Conservation (phyloP, 2,888 invertebrate genomes). For the Epistrophe eligans region DNA sequence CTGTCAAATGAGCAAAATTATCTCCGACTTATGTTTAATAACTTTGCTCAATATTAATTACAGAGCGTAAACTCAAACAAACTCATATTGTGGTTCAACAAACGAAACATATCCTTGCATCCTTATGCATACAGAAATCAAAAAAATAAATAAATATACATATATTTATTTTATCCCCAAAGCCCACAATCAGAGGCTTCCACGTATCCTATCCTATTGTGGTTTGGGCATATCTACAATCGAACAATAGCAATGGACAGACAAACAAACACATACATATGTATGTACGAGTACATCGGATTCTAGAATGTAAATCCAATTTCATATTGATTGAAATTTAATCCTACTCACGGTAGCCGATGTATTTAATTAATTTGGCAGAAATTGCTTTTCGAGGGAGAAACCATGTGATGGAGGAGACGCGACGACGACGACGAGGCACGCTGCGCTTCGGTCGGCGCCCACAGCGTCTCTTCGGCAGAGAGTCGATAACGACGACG, state of each 20-base stretch:
- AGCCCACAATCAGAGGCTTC: conserved; percentile 13
- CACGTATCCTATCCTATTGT: conserved; percentile 18
- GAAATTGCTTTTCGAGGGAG: conserved; percentile 63
- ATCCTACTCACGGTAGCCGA: conserved; percentile 70
- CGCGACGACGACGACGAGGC: not conserved
- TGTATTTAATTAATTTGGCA: conserved; percentile 75
- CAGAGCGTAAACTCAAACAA: conserved; percentile 7
- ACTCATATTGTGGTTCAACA: conserved; percentile 15
- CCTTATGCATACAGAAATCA: not conserved
- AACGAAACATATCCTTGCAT: conserved; percentile 5
- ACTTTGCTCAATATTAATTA: conserved; percentile 51
- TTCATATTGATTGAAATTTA: conserved; percentile 74
- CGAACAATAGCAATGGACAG: conserved; percentile 5
- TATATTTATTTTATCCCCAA: conserved; percentile 19
- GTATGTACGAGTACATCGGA: not conserved
- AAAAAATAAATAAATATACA: not conserved
- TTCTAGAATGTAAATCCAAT: conserved; percentile 70
- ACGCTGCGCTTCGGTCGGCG: not conserved
- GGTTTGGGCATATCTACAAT: conserved; percentile 19
- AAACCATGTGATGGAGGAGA: not conserved
- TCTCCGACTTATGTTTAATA: conserved; percentile 63
- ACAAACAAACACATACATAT: not conserved
- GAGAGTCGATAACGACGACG: not conserved
- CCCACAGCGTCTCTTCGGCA: not conserved
- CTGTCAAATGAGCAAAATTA: conserved; percentile 41